Base-by-base conservation (phyloP, 2,113 vertebrate species). In the Pandion haliaetus region DNA sequence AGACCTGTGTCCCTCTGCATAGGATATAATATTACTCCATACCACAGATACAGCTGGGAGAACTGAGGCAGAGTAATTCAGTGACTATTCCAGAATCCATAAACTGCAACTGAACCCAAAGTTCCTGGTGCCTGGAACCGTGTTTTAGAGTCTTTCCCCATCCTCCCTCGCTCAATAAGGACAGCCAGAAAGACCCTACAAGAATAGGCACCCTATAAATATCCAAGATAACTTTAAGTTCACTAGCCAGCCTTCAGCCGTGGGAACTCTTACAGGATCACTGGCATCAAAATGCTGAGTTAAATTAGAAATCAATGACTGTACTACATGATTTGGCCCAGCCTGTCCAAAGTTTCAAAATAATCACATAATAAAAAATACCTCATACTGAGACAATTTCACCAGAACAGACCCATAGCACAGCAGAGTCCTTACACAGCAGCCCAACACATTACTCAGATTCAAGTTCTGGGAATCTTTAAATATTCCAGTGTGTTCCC, bases 191-290 rank as follows among this genome's bases (percentile, higher is more conserved):
- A 89, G 65, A 70, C 26, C 23, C 61, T 89, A 36, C 73, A 91
- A 82, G 77, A 96, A 94, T 34, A 92, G 84, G 58, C 84, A 87
- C 69, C 40, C 91, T 97, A 95, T 93, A 95, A 97, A 97, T 97
- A 95, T 57, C 73, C 62, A 55, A 72, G 77, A 89, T 76, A 96
- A 93, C n/a, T 90, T 67, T 14, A 74, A 54, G 73, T 69, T 89
- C 78, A 47, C 54, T 40, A 50, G 62, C 55, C 72, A 91, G 77
- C 29, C 72, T 76, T 79, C 31, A 92, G 73, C 73, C 31, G 7
- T 95, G 91, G 81, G 91, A 96, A 95, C 77, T 72, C 49, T 21
- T 69, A 70, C 24, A 87, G 57, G 32, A 91, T 67, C 55, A 44
- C 47, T 79, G 61, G 77, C 62, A 94, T 55, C 49, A 87, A 94